Evolutionary conservation across 1,140 invertebrate genomes (phyloP).

Genomic region (Calephelis virginiensis): DNA sequence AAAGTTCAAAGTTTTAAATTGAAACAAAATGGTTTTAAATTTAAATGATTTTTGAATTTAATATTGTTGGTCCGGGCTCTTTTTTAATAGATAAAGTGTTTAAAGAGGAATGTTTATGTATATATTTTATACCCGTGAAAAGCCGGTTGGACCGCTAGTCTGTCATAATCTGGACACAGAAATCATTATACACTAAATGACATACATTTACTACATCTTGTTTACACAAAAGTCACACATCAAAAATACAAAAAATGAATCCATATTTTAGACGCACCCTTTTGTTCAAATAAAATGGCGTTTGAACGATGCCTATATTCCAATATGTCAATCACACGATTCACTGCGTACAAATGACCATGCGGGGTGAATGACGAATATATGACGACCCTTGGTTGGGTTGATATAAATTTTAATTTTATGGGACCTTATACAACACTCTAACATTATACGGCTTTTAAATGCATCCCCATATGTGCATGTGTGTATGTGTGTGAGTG

Average conservation of each 20-base stretch:
- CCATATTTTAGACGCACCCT: conserved; percentile 8
- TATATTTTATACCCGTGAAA: too few relatives aligned
- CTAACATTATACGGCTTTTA: neutral
- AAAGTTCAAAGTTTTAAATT: too few relatives aligned
- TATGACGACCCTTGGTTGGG: conserved; percentile 8
- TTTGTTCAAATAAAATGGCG: conserved; percentile 8
- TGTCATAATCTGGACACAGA: too few relatives aligned
- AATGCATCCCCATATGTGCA: neutral
- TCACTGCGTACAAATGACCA: conserved; percentile 13
- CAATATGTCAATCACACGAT: conserved; percentile 12
- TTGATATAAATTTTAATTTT: conserved; percentile 12
- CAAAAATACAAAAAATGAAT: conserved; percentile 10
- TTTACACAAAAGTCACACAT: neutral
- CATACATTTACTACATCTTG: neutral
- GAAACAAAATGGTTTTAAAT: too few relatives aligned
- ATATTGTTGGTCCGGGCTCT: too few relatives aligned
- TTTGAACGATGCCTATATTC: conserved; percentile 12
- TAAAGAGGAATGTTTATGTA: too few relatives aligned
- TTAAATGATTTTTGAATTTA: too few relatives aligned
- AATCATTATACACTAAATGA: neutral
- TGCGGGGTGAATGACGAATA: conserved; percentile 8
- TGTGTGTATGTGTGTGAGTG: too few relatives aligned
- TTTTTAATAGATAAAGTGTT: too few relatives aligned
- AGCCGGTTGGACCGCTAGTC: too few relatives aligned
- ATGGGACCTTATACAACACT: conserved; percentile 1